Evolutionary conservation across 2,888 invertebrate genomes (phyloP).

Genomic region (Agrochola lychnidis): DNA sequence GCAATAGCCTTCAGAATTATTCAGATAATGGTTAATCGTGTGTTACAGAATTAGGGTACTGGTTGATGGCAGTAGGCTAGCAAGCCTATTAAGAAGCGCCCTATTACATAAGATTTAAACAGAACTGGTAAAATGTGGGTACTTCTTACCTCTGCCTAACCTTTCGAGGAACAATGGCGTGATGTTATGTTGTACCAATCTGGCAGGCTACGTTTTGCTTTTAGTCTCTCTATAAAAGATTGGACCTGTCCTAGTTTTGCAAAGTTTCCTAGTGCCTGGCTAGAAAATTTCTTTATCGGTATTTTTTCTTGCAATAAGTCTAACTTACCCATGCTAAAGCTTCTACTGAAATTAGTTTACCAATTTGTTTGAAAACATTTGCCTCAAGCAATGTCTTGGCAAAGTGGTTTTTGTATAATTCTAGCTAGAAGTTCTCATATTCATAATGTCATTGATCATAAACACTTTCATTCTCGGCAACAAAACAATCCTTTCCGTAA

Average conservation of each 20-base stretch:
- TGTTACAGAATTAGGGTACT: too few species aligned
- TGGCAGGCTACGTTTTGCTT: background rate
- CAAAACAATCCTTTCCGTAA: background rate
- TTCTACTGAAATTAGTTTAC: slow-evolving; percentile 21
- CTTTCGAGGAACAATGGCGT: too few species aligned
- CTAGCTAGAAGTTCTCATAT: background rate
- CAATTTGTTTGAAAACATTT: slow-evolving; percentile 20
- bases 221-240: slow-evolving; percentile 1
- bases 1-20: too few species aligned
- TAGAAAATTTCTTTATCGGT: slow-evolving; percentile 13
- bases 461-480: background rate
- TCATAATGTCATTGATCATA: background rate
- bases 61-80: too few species aligned
- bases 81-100: too few species aligned
- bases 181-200: too few species aligned
- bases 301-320: slow-evolving; percentile 15
- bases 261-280: slow-evolving; percentile 15
- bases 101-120: background rate
- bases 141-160: too few species aligned
- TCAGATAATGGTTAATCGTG: too few species aligned
- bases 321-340: background rate
- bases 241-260: slow-evolving; percentile 17
- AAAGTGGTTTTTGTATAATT: background rate
- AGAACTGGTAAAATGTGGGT: background rate
- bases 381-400: background rate